These are phyloP conservation scores for Synanthedon formicaeformis DNA, from an alignment of 2,888 invertebrate species.

Conservation along the genomic window DNA sequence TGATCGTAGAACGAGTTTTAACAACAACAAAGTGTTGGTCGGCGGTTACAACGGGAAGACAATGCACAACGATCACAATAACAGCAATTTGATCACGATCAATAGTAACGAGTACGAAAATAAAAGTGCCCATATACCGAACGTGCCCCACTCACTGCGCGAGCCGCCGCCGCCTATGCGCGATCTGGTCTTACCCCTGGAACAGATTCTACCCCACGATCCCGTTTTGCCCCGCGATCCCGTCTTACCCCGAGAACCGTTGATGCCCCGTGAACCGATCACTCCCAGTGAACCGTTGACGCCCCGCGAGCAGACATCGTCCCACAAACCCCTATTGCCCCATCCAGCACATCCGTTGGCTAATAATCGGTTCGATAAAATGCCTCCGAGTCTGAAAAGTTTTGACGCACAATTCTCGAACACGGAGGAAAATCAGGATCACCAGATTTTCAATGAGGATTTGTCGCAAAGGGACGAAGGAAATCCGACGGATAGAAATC, in stretches of 20 bases:
- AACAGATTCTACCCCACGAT: too few species aligned
- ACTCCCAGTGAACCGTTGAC: too few species aligned
- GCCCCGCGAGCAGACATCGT: too few species aligned
- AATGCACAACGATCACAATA: conserved; percentile 25
- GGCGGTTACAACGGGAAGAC: conserved; percentile 45
- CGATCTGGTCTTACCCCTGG: too few species aligned
- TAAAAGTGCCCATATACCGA: neutral
- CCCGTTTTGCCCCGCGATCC: neutral
- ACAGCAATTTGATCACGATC: conserved; percentile 31
- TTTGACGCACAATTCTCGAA: conserved; percentile 18
- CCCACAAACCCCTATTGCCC: too few species aligned
- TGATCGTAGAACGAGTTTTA: conserved; percentile 67
- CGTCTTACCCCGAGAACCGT: neutral
- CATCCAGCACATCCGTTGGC: conserved; percentile 24
- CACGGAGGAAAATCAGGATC: conserved; percentile 15
- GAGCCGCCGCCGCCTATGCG: too few species aligned
- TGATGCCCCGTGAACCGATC: too few species aligned
- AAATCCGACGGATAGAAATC: conserved; percentile 11
- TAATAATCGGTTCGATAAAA: conserved; percentile 50
- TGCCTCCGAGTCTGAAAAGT: conserved; percentile 36
- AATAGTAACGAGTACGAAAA: conserved; percentile 16
- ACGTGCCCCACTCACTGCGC: too few species aligned
- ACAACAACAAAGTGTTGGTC: conserved; percentile 59
- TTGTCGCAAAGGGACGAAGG: conserved; percentile 26
- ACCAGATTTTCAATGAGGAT: conserved; percentile 40